Evolutionary conservation across 2,888 invertebrate species (phyloP).

Genomic region (Bruchidius siliquastri): DNA sequence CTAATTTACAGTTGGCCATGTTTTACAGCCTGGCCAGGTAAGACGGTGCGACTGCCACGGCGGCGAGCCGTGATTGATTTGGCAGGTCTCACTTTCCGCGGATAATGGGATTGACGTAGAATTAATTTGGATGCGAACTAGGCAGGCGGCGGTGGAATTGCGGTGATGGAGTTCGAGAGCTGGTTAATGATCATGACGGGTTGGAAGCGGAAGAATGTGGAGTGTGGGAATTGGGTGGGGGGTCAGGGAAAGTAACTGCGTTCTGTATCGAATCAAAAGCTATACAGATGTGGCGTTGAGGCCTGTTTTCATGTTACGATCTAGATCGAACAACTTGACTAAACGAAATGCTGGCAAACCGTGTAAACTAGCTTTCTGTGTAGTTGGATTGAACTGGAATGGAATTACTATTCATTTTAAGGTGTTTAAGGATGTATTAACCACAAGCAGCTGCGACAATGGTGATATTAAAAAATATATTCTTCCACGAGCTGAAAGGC

Average conservation of each 20-base stretch:
- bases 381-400: no score
- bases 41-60: constrained; percentile 7
- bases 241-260: background rate
- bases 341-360: no score
- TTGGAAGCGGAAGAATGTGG: background rate
- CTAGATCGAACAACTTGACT: no score
- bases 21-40: constrained; percentile 35
- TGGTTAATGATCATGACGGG: background rate
- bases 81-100: background rate
- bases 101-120: background rate
- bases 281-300: no score
- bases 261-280: no score
- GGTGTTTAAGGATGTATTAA: no score
- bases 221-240: background rate
- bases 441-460: no score
- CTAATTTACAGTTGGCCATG: constrained; percentile 46
- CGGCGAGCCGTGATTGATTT: constrained; percentile 12
- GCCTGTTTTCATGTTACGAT: no score
- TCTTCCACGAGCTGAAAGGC: no score
- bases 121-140: background rate
- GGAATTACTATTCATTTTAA: no score
- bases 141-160: background rate
- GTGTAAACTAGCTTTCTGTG: no score
- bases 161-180: background rate
- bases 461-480: no score